These are phyloP conservation scores for Wiebesia pumilae DNA, from an alignment of 1,140 invertebrate genomes.

Conservation along the genomic window DNA sequence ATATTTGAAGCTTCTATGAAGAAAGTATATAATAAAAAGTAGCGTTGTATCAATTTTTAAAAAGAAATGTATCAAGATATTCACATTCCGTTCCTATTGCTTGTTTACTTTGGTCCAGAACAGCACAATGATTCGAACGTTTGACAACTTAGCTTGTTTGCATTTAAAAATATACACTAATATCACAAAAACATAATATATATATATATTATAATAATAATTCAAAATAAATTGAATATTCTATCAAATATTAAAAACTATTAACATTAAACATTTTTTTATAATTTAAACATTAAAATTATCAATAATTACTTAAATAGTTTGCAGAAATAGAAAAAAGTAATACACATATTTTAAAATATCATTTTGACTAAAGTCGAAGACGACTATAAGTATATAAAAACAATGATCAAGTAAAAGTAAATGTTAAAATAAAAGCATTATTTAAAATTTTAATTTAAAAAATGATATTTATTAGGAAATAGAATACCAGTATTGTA, in stretches of 20 bases:
- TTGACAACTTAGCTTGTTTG: constrained; percentile 5
- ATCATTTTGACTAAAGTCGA: neutral
- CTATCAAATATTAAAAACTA: neutral
- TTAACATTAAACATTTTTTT: neutral
- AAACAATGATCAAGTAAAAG: constrained; percentile 1
- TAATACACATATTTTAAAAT: neutral
- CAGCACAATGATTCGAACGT: constrained; percentile 9
- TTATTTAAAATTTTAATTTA: neutral
- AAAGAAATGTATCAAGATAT: constrained; percentile 34
- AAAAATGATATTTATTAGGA: neutral
- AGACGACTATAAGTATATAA: constrained; percentile 9
- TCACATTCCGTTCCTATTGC: constrained; percentile 45
- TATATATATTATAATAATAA: constrained; percentile 5
- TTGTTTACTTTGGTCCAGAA: constrained; percentile 1
- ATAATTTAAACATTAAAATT: constrained; percentile 1
- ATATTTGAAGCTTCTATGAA: constrained; percentile 10
- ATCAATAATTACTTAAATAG: neutral
- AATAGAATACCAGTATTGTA: neutral
- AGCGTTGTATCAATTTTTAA: neutral
- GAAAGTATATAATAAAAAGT: neutral
- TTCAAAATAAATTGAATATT: constrained; percentile 1
- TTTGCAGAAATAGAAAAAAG: neutral
- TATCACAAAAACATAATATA: neutral
- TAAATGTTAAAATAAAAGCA: neutral
- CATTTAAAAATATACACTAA: neutral